phyloP scores from a whole-genome alignment of 2,797 vertebrate genomes.

The Monodelphis domestica region DNA sequence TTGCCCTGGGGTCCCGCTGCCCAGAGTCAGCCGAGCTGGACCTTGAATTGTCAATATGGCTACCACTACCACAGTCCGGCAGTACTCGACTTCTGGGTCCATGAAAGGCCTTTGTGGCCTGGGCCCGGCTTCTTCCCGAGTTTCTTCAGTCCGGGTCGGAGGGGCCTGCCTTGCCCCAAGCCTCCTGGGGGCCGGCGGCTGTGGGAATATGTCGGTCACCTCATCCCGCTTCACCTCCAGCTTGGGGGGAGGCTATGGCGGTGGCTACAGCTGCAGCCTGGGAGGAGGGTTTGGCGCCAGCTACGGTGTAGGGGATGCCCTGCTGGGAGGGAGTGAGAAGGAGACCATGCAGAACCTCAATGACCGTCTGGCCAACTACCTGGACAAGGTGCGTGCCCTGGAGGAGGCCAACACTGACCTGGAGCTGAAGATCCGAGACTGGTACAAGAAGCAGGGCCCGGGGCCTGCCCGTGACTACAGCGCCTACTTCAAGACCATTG shows the following conservation, averaged over 20 bases:
- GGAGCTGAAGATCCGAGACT: slow-evolving; percentile 90
- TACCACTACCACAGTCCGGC: slow-evolving; percentile 73
- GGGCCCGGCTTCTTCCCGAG: slow-evolving; percentile 72
- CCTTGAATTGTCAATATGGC: slow-evolving; percentile 35
- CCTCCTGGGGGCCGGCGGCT: slow-evolving; percentile 75
- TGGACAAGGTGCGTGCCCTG: slow-evolving; percentile 90
- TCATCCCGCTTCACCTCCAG: slow-evolving; percentile 77
- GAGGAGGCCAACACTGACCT: slow-evolving; percentile 85
- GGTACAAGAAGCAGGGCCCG: slow-evolving; percentile 89
- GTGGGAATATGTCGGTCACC: slow-evolving; percentile 72
- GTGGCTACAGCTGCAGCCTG: slow-evolving; percentile 74
- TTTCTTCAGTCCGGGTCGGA: slow-evolving; percentile 57
- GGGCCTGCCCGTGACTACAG: slow-evolving; percentile 89
- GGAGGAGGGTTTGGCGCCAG: slow-evolving; percentile 64
- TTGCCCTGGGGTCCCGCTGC: slow-evolving; percentile 33
- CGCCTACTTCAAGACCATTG: slow-evolving; percentile 86
- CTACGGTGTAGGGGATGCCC: slow-evolving; percentile 74
- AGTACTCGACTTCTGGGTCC: slow-evolving; percentile 82
- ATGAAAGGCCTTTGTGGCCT: slow-evolving; percentile 71
- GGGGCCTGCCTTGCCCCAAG: slow-evolving; percentile 78
- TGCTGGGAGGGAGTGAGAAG: slow-evolving; percentile 86
- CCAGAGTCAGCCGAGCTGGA: slow-evolving; percentile 4
- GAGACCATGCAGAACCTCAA: slow-evolving; percentile 94
- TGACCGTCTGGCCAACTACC: slow-evolving; percentile 89
- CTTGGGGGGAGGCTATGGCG: slow-evolving; percentile 74